Percentiles rank a stretch among this genome's conserved stretches.
Conservation (phyloP, 2,113 vertebrate species). For the Oreochromis niloticus region DNA sequence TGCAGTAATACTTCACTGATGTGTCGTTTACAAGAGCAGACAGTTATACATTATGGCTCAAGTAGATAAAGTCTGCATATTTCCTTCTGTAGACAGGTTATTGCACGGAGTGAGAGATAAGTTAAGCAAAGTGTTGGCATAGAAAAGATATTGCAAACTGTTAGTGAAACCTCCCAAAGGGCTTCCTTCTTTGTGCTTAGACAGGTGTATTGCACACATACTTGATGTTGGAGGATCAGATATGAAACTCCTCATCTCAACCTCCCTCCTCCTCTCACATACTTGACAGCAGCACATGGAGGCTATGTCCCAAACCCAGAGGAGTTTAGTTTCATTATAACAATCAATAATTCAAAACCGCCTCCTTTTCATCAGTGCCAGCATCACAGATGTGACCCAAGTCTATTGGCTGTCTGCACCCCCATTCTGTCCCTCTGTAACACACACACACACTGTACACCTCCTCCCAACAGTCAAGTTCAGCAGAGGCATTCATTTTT, state of each 20-base stretch:
- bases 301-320: background rate
- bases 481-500: slow-evolving; percentile 69
- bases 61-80: background rate
- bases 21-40: background rate
- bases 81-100: background rate
- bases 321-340: slow-evolving; percentile 64
- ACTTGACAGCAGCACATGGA: background rate
- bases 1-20: background rate
- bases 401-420: slow-evolving; percentile 37
- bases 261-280: background rate
- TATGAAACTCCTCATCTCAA: background rate
- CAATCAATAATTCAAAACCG: slow-evolving; percentile 74
- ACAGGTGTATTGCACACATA: background rate
- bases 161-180: background rate
- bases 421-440: background rate
- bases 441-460: background rate
- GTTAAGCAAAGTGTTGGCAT: background rate
- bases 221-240: background rate
- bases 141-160: background rate
- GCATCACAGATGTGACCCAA: slow-evolving; percentile 61
- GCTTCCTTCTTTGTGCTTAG: background rate
- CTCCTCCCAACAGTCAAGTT: slow-evolving; percentile 32
- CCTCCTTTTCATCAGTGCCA: slow-evolving; percentile 58
- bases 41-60: background rate
- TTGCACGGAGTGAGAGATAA: background rate